Conservation (phyloP, 2,113 vertebrate species). For the Zosterops borbonicus region DNA sequence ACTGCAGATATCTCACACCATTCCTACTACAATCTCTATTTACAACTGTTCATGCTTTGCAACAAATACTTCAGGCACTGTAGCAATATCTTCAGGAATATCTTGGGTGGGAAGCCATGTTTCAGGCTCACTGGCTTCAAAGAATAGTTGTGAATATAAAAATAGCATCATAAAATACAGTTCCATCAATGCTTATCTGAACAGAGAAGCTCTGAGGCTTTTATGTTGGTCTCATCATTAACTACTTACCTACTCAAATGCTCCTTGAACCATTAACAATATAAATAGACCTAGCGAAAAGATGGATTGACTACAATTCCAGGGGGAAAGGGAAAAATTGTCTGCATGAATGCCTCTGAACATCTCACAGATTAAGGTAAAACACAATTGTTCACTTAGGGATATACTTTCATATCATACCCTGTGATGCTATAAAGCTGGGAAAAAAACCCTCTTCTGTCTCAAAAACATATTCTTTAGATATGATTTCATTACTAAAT, state of each 20-base stretch:
- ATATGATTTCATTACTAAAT: background rate
- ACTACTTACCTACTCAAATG: background rate
- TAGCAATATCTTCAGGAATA: background rate
- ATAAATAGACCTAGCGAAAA: constrained; percentile 2
- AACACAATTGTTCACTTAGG: background rate
- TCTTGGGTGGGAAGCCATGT: background rate
- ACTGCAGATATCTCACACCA: background rate
- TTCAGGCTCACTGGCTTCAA: constrained; percentile 9
- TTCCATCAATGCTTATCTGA: background rate
- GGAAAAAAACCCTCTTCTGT: background rate
- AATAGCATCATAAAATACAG: background rate
- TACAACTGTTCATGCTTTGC: background rate
- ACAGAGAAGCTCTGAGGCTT: background rate
- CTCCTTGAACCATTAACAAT: constrained; percentile 27
- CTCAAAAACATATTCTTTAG: background rate
- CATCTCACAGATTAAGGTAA: background rate
- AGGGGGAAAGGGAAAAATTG: background rate
- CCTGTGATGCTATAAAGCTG: background rate
- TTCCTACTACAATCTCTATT: background rate
- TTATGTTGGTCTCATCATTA: constrained; percentile 1
- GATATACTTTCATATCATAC: background rate
- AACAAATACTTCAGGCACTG: background rate
- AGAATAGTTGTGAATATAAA: background rate
- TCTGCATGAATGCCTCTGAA: background rate
- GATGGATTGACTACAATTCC: background rate